phyloP scores from a whole-genome alignment of 2,888 invertebrate genomes.

The Tanytarsus gracilentus region DNA sequence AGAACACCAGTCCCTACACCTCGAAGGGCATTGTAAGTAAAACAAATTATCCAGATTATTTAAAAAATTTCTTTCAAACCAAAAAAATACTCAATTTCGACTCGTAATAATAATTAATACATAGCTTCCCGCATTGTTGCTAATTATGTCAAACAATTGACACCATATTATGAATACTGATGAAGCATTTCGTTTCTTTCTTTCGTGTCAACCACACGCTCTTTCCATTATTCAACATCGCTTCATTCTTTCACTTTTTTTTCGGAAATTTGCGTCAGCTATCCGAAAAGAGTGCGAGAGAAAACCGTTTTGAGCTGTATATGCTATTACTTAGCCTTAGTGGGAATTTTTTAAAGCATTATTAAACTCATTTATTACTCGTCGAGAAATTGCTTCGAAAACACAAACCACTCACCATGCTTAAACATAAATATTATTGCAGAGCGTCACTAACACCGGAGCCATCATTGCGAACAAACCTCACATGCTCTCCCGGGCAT shows the following conservation, averaged over 20 bases:
- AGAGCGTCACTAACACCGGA: conserved; percentile 37
- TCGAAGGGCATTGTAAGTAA: conserved; percentile 38
- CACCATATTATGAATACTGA: neutral
- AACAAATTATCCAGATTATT: neutral
- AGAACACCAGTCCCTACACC: conserved; percentile 40
- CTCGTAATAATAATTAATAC: neutral
- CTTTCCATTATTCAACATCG: neutral
- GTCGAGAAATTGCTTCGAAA: neutral
- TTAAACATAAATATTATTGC: conserved; percentile 38
- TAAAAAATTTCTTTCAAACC: neutral
- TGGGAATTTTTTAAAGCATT: no score
- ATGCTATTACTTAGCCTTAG: no score
- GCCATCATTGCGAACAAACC: conserved; percentile 33
- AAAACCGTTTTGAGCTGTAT: no score
- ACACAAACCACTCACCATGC: no score
- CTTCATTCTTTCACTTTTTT: neutral
- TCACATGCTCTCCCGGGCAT: conserved; percentile 34
- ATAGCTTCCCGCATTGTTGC: conserved; percentile 7
- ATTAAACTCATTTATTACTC: conserved; percentile 6
- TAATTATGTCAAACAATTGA: conserved; percentile 18
- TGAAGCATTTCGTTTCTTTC: neutral
- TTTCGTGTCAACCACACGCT: neutral
- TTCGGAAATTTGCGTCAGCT: no score
- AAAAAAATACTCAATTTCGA: neutral
- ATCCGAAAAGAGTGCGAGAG: no score